Conservation (phyloP, 2,888 invertebrate species). For the Anagyrus pseudococci region DNA sequence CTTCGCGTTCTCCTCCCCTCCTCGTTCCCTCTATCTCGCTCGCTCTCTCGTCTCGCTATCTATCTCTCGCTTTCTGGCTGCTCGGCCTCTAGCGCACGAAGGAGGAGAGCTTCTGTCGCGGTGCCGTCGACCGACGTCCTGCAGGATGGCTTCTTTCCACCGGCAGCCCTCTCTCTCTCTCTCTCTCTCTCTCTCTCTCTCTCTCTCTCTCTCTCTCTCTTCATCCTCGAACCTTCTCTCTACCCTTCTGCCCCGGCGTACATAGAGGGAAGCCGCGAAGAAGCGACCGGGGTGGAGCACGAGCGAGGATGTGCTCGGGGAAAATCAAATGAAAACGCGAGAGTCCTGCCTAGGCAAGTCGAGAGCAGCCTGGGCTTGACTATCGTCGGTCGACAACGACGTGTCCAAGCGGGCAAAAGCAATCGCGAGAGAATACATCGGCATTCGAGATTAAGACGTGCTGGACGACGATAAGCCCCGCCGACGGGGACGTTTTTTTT, state of each 20-base stretch:
- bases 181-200: no score
- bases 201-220: neutral
- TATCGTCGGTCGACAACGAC: no score
- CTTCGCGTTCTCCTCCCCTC: neutral
- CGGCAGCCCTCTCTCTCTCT: neutral
- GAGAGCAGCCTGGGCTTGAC: no score
- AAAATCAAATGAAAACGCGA: conserved; percentile 31
- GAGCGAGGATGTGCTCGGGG: neutral
- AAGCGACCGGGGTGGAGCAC: no score
- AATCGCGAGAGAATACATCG: neutral
- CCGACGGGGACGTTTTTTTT: neutral
- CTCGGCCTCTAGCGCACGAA: neutral
- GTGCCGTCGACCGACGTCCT: conserved; percentile 48
- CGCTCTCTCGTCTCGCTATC: conserved; percentile 11
- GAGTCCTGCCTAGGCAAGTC: conserved; percentile 12
- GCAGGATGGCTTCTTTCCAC: conserved; percentile 48
- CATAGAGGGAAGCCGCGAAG: no score
- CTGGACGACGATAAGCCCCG: conserved; percentile 10
- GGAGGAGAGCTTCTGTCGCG: conserved; percentile 13
- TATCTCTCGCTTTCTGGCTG: neutral
- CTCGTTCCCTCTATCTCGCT: conserved; percentile 26
- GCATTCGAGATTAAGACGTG: conserved; percentile 20
- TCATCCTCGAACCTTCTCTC: neutral
- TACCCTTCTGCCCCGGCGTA: neutral
- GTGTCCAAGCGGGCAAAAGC: neutral